Percentiles rank a stretch among this genome's conserved stretches.
phyloP scores from a whole-genome alignment of 2,888 invertebrate species.

The Clusia tigrina region DNA sequence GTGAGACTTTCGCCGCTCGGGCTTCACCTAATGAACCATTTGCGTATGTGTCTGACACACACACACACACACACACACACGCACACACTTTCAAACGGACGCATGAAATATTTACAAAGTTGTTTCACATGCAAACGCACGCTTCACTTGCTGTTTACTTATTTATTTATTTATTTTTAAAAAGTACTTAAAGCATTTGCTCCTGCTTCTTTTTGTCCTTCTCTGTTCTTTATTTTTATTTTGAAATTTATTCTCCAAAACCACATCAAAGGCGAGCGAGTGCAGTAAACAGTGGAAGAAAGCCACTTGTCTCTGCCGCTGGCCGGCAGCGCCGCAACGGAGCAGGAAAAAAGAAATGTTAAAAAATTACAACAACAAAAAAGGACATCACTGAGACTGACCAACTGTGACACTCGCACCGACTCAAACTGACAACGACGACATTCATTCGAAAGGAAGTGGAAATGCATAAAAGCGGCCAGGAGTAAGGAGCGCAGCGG shows the following conservation, averaged over 20 bases:
- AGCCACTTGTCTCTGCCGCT: not conserved
- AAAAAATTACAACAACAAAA: not conserved
- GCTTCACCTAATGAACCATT: not conserved
- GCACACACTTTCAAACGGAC: too few species aligned
- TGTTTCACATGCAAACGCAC: too few species aligned
- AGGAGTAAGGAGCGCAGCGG: not conserved
- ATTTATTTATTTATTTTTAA: not conserved
- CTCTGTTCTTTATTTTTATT: too few species aligned
- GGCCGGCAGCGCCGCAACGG: not conserved
- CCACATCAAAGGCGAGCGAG: slow-evolving; percentile 4
- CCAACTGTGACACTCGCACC: not conserved
- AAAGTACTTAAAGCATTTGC: not conserved
- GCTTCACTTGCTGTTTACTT: too few species aligned
- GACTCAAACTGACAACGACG: not conserved
- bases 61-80: too few species aligned
- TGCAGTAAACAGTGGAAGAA: not conserved
- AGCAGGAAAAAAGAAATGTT: not conserved
- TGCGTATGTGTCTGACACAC: not conserved
- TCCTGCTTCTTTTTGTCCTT: too few species aligned
- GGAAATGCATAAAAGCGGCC: not conserved
- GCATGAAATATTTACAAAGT: not conserved
- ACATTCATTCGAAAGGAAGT: not conserved
- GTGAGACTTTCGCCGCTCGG: too few species aligned
- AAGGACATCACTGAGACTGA: not conserved
- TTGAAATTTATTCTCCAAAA: not conserved